These are phyloP conservation scores for Hybos culiciformis DNA, from an alignment of 2,888 invertebrate genomes.

Conservation along the genomic window DNA sequence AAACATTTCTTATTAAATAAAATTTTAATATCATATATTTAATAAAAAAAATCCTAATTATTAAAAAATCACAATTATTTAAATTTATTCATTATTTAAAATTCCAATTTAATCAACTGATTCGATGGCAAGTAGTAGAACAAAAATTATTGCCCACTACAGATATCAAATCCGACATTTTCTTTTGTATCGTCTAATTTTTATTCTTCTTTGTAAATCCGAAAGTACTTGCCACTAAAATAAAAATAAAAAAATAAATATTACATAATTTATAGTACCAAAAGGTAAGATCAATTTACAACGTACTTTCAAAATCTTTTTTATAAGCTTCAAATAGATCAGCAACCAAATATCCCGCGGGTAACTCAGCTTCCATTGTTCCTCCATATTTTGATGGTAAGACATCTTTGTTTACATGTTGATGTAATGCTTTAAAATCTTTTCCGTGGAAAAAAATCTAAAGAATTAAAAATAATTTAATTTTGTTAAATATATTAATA, in stretches of 20 bases:
- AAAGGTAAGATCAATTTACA: neutral
- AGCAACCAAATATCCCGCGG: conserved; percentile 51
- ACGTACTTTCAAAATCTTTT: conserved; percentile 51
- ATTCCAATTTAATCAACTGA: neutral
- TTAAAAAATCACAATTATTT: neutral
- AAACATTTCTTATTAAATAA: neutral
- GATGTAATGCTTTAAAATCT: conserved; percentile 44
- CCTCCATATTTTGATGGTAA: conserved; percentile 56
- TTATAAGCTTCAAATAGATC: conserved; percentile 53
- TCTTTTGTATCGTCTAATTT: conserved; percentile 13
- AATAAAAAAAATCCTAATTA: too few species aligned
- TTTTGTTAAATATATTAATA: conserved; percentile 1
- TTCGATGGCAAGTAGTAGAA: neutral
- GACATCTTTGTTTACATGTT: conserved; percentile 43
- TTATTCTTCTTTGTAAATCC: conserved; percentile 38
- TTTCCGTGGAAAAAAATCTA: conserved; percentile 61
- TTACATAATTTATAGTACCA: conserved; percentile 1
- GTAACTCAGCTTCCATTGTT: conserved; percentile 38
- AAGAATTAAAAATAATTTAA: conserved; percentile 13
- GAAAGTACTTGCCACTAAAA: conserved; percentile 45
- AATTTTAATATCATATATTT: too few species aligned
- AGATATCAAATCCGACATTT: neutral
- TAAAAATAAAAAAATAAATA: conserved; percentile 11
- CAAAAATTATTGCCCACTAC: neutral
- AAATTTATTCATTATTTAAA: neutral